These are phyloP conservation scores for Kryptolebias ocellatus DNA, from an alignment of 2,797 vertebrate species.

Conservation along the genomic window DNA sequence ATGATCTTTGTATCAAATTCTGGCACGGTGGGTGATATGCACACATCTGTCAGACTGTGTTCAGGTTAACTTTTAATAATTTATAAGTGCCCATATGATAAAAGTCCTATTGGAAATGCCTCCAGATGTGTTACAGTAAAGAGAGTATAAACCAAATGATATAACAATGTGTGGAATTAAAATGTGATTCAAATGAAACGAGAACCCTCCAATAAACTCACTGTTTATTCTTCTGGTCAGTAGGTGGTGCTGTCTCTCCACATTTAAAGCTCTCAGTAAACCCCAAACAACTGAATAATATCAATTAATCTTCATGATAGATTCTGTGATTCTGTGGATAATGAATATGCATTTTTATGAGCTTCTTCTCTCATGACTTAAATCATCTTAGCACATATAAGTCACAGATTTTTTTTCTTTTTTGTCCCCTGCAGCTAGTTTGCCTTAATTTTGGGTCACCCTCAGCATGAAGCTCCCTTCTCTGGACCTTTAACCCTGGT, in stretches of 20 bases:
- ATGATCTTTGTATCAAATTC: no score
- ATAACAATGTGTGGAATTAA: neutral
- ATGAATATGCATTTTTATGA: constrained; percentile 75
- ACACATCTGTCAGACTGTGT: no score
- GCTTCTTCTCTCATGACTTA: constrained; percentile 61
- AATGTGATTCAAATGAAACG: neutral
- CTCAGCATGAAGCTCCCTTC: constrained; percentile 49
- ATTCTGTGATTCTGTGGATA: constrained; percentile 64
- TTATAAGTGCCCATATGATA: neutral
- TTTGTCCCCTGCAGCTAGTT: constrained; percentile 36
- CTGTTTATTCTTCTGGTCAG: constrained; percentile 15
- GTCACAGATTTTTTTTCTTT: constrained; percentile 25
- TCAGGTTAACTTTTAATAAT: no score
- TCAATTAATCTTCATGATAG: constrained; percentile 73
- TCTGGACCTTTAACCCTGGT: constrained; percentile 67
- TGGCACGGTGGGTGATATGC: no score
- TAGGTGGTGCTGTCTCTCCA: constrained; percentile 59
- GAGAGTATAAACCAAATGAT: neutral
- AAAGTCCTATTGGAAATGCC: neutral
- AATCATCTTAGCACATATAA: constrained; percentile 67
- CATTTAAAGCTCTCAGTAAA: constrained; percentile 34
- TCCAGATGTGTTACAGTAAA: neutral
- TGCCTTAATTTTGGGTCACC: constrained; percentile 62
- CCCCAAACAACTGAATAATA: constrained; percentile 64
- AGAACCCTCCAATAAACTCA: neutral